Conservation (phyloP, 2,888 invertebrate species). For the Branchipolynoe longqiensis region DNA sequence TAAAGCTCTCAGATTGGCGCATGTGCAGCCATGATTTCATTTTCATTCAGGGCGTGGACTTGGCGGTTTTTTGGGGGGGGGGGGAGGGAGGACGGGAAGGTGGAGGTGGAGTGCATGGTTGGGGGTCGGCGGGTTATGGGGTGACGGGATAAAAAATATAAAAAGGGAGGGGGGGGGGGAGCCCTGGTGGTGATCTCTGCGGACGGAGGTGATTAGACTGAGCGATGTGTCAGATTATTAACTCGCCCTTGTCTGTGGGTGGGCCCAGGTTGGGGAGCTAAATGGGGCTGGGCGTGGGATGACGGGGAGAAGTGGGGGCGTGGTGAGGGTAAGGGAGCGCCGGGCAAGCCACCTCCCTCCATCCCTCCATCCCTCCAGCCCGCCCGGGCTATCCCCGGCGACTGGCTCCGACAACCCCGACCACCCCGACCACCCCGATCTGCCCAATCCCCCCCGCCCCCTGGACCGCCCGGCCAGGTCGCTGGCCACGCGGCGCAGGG, state of each 20-base stretch:
- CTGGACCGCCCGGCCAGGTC: background rate
- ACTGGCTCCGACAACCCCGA: background rate
- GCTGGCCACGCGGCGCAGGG: background rate
- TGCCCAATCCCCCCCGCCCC: background rate
- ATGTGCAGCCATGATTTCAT: too few relatives aligned
- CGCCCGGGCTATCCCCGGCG: background rate
- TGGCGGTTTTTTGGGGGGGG: too few relatives aligned
- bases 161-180: background rate
- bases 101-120: too few relatives aligned
- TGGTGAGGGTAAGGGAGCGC: too few relatives aligned
- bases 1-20: too few relatives aligned
- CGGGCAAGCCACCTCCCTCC: too few relatives aligned
- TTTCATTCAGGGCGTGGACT: too few relatives aligned
- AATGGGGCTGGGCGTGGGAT: too few relatives aligned
- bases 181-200: constrained; percentile 1
- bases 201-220: background rate
- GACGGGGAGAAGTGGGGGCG: too few relatives aligned
- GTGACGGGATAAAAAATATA: background rate
- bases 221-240: constrained; percentile 12
- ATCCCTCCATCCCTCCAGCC: background rate
- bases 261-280: background rate
- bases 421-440: background rate
- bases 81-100: too few relatives aligned
- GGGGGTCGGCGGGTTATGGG: too few relatives aligned
- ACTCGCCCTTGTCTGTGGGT: background rate